phyloP scores from a whole-genome alignment of 2,113 vertebrate genomes.

The Pogona vitticeps region DNA sequence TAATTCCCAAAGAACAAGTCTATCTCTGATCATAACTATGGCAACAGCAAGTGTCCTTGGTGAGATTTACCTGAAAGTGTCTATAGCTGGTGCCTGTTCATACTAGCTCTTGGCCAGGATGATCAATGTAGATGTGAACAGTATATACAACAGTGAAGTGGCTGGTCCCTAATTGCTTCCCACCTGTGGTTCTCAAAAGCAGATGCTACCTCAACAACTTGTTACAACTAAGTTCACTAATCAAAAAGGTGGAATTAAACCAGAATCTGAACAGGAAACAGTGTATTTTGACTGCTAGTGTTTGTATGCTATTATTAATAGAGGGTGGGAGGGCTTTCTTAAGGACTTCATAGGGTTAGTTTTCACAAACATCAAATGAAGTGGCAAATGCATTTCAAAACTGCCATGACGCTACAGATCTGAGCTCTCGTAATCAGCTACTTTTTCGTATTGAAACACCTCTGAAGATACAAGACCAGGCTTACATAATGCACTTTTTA shows the following conservation, averaged over 20 bases:
- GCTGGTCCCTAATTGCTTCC: background rate
- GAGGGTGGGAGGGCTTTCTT: background rate
- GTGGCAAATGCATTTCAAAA: background rate
- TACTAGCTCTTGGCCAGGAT: background rate
- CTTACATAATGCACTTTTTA: no score
- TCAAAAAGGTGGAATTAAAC: background rate
- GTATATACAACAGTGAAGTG: background rate
- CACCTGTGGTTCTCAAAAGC: background rate
- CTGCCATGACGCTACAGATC: background rate
- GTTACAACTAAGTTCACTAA: background rate
- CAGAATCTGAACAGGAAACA: background rate
- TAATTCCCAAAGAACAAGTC: conserved; percentile 15
- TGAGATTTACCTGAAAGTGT: background rate
- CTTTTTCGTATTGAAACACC: no score
- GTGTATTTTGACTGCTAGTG: background rate
- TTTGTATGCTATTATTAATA: background rate
- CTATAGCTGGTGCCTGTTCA: background rate
- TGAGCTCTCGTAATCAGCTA: background rate
- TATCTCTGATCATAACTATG: conserved; percentile 2
- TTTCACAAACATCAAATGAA: background rate
- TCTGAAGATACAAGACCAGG: no score
- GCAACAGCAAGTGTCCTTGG: conserved; percentile 13
- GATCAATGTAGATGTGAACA: background rate
- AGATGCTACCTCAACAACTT: background rate
- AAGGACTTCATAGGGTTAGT: background rate